Base-by-base conservation (phyloP, 2,888 invertebrate species). In the Liopterus haemorrhoidalis region DNA sequence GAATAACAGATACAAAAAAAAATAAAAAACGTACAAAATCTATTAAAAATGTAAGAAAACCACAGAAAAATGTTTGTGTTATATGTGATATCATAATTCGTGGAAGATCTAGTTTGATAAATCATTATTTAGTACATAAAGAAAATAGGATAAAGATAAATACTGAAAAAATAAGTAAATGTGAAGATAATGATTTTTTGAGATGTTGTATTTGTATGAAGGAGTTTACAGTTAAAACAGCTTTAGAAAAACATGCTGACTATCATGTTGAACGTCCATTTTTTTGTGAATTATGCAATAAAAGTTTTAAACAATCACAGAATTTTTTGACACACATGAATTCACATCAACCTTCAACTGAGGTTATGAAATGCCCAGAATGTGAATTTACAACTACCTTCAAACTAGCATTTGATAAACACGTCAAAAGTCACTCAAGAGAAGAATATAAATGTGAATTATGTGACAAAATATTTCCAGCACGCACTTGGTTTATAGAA, bases 281-380 rank as follows among this genome's bases (percentile, higher is more conserved):
- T 20, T 45, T 32, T 27, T 67, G 67, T 46, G 50, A 57, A 3
- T 51, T 55, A 11, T 67, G 67, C 45, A 48, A 57, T 19, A 54
- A 60, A 22, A 57, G 53, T 30, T 67, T 65, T 49, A 59, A 61
- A 20, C 59, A 59, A 20, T 54, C 63, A 2, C 64, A 65, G 48
- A 62, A 65, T 30, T 61, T 60, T 44, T 59, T 61, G 4, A 56
- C 57, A 11, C 67, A 67, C 49, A 57, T 58, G 41, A 54, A 54
- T 21, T 58, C 53, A 9, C 67, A 67, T 41, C 18, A 25, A 2
- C 25, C 20, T 12, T 39, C 24, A 5, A 27, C 19, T 3, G 42
- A 49, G 31, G 11, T 18, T 28, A 16, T 42, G 20, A 42, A 40
- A 22, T 49, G 49, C 28, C 19, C 22, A n/a, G 11, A 22, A 12